phyloP scores from a whole-genome alignment of 2,888 invertebrate genomes.

The Drosophila prolongata region DNA sequence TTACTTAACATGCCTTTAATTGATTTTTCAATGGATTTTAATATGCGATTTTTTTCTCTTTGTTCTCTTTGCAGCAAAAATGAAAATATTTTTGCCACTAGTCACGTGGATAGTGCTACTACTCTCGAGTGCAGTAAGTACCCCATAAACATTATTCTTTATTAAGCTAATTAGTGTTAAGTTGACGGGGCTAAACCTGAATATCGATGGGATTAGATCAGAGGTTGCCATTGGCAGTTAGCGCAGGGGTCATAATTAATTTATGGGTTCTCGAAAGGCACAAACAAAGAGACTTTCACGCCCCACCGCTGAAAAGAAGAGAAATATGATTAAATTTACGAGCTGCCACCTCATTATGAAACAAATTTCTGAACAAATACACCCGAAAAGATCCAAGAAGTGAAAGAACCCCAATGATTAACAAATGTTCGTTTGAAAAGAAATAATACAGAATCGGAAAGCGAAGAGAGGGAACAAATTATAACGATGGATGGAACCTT shows the following conservation, averaged over 20 bases:
- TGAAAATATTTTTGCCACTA: conserved; percentile 96
- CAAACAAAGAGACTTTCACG: conserved; percentile 32
- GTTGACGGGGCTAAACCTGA: conserved; percentile 24
- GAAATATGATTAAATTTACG: conserved; percentile 67
- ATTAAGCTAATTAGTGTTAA: conserved; percentile 20
- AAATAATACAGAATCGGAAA: conserved; percentile 29
- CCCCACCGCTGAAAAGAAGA: conserved; percentile 26
- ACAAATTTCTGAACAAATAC: conserved; percentile 48
- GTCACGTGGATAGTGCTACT: conserved; percentile 95
- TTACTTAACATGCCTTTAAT: conserved; percentile 58
- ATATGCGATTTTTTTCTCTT: conserved; percentile 52
- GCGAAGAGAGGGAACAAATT: conserved; percentile 27
- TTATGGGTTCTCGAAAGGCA: conserved; percentile 53
- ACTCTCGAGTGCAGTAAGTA: conserved; percentile 92
- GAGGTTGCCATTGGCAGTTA: conserved; percentile 49
- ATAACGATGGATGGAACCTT: conserved; percentile 37
- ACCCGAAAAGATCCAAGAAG: conserved; percentile 50
- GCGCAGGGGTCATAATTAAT: conserved; percentile 68
- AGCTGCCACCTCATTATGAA: conserved; percentile 68
- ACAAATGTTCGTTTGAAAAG: conserved; percentile 25
- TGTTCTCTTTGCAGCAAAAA: conserved; percentile 92
- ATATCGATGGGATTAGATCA: conserved; percentile 49
- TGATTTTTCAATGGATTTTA: conserved; percentile 56
- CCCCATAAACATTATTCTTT: conserved; percentile 2
- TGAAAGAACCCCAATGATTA: conserved; percentile 25